Conservation (phyloP, 2,113 vertebrate genomes). For the Sterna hirundo region DNA sequence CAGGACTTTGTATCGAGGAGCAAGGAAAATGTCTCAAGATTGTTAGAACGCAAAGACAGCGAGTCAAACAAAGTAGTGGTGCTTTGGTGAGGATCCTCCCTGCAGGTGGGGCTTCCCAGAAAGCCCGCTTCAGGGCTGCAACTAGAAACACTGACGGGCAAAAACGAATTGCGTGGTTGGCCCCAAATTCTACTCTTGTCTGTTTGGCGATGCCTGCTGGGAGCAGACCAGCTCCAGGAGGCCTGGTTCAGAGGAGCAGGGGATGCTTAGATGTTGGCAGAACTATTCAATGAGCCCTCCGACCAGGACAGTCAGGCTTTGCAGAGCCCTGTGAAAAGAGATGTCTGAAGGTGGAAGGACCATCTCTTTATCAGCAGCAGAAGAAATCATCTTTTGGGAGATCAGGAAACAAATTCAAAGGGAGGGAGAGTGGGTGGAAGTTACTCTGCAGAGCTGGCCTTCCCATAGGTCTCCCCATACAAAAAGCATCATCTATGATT, state of each 20-base stretch:
- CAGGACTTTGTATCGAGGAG: neutral
- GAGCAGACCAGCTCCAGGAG: neutral
- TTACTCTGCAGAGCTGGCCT: neutral
- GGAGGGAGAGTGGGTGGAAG: neutral
- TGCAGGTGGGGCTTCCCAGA: neutral
- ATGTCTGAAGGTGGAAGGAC: neutral
- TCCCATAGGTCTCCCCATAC: neutral
- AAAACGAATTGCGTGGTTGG: neutral
- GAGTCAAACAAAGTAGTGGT: neutral
- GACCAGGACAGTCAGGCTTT: neutral
- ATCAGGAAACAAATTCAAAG: neutral
- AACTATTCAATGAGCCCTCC: neutral
- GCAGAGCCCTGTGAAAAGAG: neutral
- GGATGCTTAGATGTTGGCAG: neutral
- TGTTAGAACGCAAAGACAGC: neutral
- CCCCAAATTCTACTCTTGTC: neutral
- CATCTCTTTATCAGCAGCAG: neutral
- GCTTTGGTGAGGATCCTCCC: neutral
- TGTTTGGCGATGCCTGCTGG: neutral
- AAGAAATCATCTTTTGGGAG: neutral
- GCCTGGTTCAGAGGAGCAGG: neutral
- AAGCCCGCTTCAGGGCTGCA: neutral
- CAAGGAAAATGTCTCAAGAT: neutral
- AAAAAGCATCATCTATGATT: neutral
- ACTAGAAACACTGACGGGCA: neutral